Conservation (phyloP, 2,797 vertebrate species). For the Lagorchestes hirsutus region DNA sequence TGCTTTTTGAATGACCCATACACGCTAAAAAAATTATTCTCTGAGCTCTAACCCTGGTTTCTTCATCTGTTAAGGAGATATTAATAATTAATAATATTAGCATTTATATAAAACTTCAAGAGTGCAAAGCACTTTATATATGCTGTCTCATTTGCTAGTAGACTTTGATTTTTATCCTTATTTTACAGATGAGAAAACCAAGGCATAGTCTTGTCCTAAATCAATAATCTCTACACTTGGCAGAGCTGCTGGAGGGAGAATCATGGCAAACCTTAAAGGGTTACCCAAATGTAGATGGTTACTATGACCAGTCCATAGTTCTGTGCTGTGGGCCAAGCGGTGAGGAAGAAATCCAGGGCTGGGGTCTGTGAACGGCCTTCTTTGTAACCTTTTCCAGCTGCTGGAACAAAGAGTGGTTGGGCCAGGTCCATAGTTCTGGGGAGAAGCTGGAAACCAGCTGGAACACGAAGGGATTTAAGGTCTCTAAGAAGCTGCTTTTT, state of each 20-base stretch:
- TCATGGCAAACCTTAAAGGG: neutral
- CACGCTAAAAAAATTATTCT: neutral
- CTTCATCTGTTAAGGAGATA: neutral
- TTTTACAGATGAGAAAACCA: neutral
- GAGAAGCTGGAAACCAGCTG: neutral
- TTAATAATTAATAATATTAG: neutral
- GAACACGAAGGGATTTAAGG: neutral
- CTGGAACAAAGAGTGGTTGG: neutral
- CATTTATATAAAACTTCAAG: neutral
- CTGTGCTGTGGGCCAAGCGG: neutral
- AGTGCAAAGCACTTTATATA: neutral
- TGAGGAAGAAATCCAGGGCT: neutral
- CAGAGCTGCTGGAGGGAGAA: neutral
- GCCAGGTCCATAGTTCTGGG: neutral
- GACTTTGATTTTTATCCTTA: neutral
- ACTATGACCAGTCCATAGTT: neutral
- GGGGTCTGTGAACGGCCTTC: neutral
- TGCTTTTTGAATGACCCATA: neutral
- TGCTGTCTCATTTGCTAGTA: neutral
- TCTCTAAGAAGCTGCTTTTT: neutral
- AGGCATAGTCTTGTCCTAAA: neutral
- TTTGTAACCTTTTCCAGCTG: neutral
- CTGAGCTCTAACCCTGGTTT: neutral
- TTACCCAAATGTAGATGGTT: neutral
- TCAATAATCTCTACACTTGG: neutral